A percentile compares a stretch with the other conserved stretches of the same genome.
Evolutionary conservation across 2,888 invertebrate species (phyloP).

Genomic region (Pherbina coryleti): DNA sequence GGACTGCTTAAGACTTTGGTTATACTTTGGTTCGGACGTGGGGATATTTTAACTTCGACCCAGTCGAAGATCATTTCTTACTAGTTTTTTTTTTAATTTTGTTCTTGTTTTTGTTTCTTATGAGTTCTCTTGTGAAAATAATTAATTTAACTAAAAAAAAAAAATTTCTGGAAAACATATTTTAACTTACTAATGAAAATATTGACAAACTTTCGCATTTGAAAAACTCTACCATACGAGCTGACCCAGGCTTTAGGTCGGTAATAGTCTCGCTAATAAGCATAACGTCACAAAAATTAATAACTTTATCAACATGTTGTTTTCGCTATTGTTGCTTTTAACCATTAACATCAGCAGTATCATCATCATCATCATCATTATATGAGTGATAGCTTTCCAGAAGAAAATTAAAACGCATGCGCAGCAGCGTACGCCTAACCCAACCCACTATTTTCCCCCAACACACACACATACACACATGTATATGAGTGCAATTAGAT

Average conservation of each 20-base stretch:
- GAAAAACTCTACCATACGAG: background rate
- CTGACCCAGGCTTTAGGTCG: background rate
- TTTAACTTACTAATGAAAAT: background rate
- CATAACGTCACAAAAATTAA: background rate
- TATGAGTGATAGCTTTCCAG: constrained; percentile 11
- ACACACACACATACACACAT: background rate
- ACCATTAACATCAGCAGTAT: background rate
- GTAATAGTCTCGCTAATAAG: too few species aligned
- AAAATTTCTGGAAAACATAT: too few species aligned
- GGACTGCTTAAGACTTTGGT: too few species aligned
- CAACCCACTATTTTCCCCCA: constrained; percentile 4
- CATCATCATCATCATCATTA: background rate
- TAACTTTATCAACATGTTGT: background rate
- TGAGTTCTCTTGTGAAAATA: too few species aligned
- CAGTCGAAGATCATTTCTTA: too few species aligned
- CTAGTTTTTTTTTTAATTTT: too few species aligned
- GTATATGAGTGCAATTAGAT: background rate
- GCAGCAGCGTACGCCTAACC: background rate
- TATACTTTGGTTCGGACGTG: too few species aligned
- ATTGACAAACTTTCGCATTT: background rate
- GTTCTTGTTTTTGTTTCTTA: too few species aligned
- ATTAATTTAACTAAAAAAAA: too few species aligned
- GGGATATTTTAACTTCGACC: too few species aligned
- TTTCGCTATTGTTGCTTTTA: background rate
- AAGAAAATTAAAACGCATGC: constrained; percentile 3